Evolutionary conservation across 2,113 vertebrate genomes (phyloP).

Genomic region (Phylloscopus trochiloides): DNA sequence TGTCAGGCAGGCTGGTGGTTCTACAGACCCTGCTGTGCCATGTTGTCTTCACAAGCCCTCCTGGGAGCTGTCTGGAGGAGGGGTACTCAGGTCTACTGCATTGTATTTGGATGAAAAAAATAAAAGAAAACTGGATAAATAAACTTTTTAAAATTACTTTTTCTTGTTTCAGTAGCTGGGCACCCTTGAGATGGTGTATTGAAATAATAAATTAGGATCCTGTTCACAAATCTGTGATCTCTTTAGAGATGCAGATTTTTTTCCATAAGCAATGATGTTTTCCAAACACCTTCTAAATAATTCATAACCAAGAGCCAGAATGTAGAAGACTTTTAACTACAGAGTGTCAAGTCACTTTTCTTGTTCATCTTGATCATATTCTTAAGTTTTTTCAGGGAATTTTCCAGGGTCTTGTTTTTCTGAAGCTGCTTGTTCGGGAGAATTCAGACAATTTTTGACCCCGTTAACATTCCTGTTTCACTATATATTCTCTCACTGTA

Average conservation of each 20-base stretch:
- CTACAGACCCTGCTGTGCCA: neutral
- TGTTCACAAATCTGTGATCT: neutral
- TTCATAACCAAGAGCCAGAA: neutral
- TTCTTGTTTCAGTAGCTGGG: neutral
- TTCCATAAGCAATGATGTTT: neutral
- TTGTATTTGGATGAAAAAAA: neutral
- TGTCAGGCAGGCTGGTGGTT: neutral
- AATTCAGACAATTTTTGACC: neutral
- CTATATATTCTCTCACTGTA: neutral
- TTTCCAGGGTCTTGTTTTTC: neutral
- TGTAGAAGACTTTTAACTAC: neutral
- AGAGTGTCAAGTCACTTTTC: neutral
- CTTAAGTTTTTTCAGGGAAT: neutral
- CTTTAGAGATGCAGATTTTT: constrained; percentile 5
- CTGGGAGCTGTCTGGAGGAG: neutral
- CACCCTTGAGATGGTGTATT: neutral
- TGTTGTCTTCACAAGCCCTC: neutral
- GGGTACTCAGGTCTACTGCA: neutral
- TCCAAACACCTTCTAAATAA: neutral
- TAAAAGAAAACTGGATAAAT: neutral
- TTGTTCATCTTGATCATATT: neutral
- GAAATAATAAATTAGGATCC: neutral
- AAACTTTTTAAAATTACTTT: neutral
- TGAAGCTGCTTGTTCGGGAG: neutral
- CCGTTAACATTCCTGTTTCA: neutral